Base-by-base conservation (phyloP, 2,797 vertebrate genomes). In the Poeciliopsis paucimaculata region DNA sequence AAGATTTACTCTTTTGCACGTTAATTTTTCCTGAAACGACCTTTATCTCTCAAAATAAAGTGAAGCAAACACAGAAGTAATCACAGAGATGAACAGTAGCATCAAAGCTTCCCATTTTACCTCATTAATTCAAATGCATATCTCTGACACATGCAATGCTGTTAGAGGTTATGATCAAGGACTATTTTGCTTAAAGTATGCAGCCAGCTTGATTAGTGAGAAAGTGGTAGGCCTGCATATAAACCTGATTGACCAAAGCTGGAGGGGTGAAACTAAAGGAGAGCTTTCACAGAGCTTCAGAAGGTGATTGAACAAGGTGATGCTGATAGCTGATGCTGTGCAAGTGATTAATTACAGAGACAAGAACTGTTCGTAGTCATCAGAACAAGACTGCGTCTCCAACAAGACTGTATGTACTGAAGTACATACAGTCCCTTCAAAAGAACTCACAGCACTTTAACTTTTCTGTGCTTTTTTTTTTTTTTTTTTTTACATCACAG, bases 121-220 rank as follows among this genome's bases (percentile, higher is more conserved):
- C 5, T 23, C 66, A 45, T 77, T 46, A 3, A 4, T 20, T 31
- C 84, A 55, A 85, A 73, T 51, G 23, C 23, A 72, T 60, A 26
- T 5, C 45, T 73, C 66, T 80, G 46, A 18, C 68, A 13, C 10
- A 2, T 72, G 26, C 49, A 74, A 72, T 26, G 15, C 2, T 64
- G 81, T 81, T 39, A 77, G 13, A 79, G 45, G 64, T 86, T n/a
- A 41, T 39, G 26, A 80, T 31, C 2, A 4, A 47, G 20, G 36
- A 23, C 18, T 60, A 8, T 51, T 64, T 76, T 13, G 43, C 26
- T 47, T 57, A 46, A 60, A 74, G 70, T 39, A 72, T n/a, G 11
- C 6, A 68, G 18, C 26, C 16, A 62, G 39, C n/a, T 75, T 78
- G 36, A 72, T 57, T 73, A 72, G 4, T 70, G 60, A 43, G 60